Evolutionary conservation across 2,113 vertebrate genomes (phyloP), one percentile per base, ranked within the genome.

Genomic region (Murina feae): DNA sequence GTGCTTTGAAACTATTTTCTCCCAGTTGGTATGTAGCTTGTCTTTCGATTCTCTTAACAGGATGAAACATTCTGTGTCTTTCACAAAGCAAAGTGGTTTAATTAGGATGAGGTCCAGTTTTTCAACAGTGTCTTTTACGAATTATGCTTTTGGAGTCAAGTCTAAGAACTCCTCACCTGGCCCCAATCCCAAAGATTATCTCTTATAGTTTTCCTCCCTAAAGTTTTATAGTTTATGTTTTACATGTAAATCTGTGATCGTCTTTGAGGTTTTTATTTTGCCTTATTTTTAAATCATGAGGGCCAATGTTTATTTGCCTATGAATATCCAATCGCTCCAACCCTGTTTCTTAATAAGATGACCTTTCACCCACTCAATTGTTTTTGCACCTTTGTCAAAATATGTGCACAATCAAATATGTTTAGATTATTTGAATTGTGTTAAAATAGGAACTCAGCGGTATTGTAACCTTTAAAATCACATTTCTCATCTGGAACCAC

Each of bases 341-440:
- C 1, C 12, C 11, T 4, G 28, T 51, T 65, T 51, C 1, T 69
- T 76, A 32, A 65, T 76, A 69, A 74, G 11, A 23, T 63, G 21
- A 78, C 35, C 4, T 42, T 72, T 82, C 63, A 17, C 23, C 6
- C 37, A 60, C 0, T 63, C 12, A 89, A 35, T 58, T 63, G 23
- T 35, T 66, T 80, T 93, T 76, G 1, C 6, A 35, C 6, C 11
- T 66, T 78, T 86, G 7, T 44, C 11, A 78, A 95, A 90, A 79
- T 60, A 71, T 49, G 30, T 75, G 13, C 3, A 49, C 10, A 83
- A 35, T 2, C 20, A 78, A 83, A 60, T 42, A 58, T 32, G 1
- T 37, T 85, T 79, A 66, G 18, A 17, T 83, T 72, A 49, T 90
- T 49, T 95, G 65, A 66, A 81, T 51, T 69, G 5, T 68, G 28